phyloP scores from a whole-genome alignment of 2,888 invertebrate genomes.

The Sphinx pinastri region DNA sequence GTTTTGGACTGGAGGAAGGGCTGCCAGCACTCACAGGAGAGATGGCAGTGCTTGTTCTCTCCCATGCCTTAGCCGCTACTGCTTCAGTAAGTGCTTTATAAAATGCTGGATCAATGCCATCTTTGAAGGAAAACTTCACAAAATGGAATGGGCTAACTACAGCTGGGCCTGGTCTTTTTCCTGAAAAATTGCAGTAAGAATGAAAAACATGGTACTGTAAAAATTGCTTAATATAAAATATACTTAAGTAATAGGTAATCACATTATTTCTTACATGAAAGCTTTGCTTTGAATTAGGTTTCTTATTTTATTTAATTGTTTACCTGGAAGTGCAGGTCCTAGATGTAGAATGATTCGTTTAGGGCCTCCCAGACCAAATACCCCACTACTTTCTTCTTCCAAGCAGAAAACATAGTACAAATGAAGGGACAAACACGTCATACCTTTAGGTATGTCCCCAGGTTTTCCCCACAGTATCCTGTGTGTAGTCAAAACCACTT shows the following conservation, averaged over 20 bases:
- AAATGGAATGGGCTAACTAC: conserved; percentile 88
- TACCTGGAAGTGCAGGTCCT: conserved; percentile 85
- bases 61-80: conserved; percentile 87
- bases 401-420: conserved; percentile 89
- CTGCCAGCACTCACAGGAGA: conserved; percentile 48
- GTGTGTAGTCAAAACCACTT: conserved; percentile 92
- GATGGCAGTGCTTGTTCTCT: conserved; percentile 61
- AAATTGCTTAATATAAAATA: neutral
- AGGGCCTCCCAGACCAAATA: conserved; percentile 91
- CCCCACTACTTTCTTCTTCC: conserved; percentile 91
- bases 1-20: conserved; percentile 51
- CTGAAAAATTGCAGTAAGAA: conserved; percentile 52
- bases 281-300: too few species aligned
- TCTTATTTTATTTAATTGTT: neutral
- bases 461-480: conserved; percentile 92
- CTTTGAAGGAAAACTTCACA: conserved; percentile 93
- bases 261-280: too few species aligned
- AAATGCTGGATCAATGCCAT: conserved; percentile 88
- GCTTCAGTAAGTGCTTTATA: conserved; percentile 85
- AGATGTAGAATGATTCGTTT: conserved; percentile 91
- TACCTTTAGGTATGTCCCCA: conserved; percentile 88
- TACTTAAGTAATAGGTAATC: too few species aligned
- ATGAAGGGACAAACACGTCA: conserved; percentile 87
- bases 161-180: conserved; percentile 90
- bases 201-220: neutral